Evolutionary conservation across 2,113 vertebrate species (phyloP), one percentile per base, ranked within the genome.

Genomic region (Aldabrachelys gigantea): DNA sequence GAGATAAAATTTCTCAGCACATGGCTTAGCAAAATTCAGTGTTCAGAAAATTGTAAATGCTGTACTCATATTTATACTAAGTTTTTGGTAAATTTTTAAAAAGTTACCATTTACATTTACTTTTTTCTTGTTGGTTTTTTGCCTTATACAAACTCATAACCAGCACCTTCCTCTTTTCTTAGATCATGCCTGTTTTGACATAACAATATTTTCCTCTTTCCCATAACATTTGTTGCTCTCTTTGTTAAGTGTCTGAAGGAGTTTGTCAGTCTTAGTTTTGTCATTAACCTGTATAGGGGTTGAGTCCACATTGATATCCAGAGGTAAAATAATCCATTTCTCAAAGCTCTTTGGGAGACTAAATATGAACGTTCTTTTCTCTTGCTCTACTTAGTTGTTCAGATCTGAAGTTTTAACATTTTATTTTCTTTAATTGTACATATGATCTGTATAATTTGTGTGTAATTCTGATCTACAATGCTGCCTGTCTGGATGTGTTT

Each of bases 1-100:
- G 72, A 94, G 41, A 50, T 91, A 72, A 88, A 50, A n/a, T 94
- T 96, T 82, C 91, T 92, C 93, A 79, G 89, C 80, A 95, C 85
- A 83, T 24, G 82, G 6, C 8, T 80, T 86, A 91, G n/a, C 22
- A 59, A 44, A 72, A 92, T 31, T 62, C 27, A 24, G 52, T 80
- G 80, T 56, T 94, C 89, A 95, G 86, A 35, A 62, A 93, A 90
- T 86, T 76, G 24, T 82, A 78, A 92, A 89, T 95, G 56, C 49
- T 90, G 87, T 22, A 49, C 56, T 72, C 38, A 22, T 22, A 31
- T 62, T 80, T 84, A 88, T 50, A 90, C 35, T 93, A 27, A 7
- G 19, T 88, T 92, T 93, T 92, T 93, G 7, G 85, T 47, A 92
- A 62, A 56, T 62, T 93, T 4, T 75, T 85, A 50, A 62, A 82